Base-by-base conservation (phyloP, 2,113 vertebrate genomes). In the Pongo abelii region DNA sequence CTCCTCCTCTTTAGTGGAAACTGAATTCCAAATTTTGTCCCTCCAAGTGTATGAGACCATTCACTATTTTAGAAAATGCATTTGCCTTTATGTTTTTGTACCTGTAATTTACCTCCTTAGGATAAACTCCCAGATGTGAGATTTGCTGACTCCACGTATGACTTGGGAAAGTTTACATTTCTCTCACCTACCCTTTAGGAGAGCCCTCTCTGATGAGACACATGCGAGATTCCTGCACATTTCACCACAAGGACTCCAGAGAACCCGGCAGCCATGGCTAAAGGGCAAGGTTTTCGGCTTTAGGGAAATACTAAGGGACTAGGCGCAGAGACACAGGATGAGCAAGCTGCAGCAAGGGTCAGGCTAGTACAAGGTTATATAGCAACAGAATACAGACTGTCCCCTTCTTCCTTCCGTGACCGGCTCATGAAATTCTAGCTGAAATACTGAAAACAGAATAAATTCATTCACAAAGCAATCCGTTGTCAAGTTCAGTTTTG, bases 381-480 rank as follows among this genome's bases (percentile, higher is more conserved):
- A 40, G 10, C 38, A 85, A 8, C 20, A 35, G 8, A 32, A 43
- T 20, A 18, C 5, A 69, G 14, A 20, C 7, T 1, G 12, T 10
- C 30, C 77, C n/a, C 38, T 57, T 55, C 55, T 46, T 9, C 59
- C 40, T 50, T 69, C 52, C 5, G n/a, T 8, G 20, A 55, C 18
- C 50, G 74, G 55, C 38, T 87, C 35, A 18, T 10, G 43, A 57
- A 86, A 93, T 55, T 85, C 78, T 55, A 30, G 46, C 9, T 48
- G 72, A 96, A 94, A 95, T 64, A 55, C n/a, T 17, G 12, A 92
- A 96, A 92, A 1, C 69, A 95, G 70, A 96, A 89, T 84, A 70
- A 90, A 89, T 84, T 87, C 70, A 92, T 86, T 94, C 75, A 69
- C 2, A 78, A 86, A 85, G 57, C 81, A 81, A 95, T 89, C 74